Evolutionary conservation across 2,113 vertebrate species (phyloP).

Genomic region (Agapornis roseicollis): DNA sequence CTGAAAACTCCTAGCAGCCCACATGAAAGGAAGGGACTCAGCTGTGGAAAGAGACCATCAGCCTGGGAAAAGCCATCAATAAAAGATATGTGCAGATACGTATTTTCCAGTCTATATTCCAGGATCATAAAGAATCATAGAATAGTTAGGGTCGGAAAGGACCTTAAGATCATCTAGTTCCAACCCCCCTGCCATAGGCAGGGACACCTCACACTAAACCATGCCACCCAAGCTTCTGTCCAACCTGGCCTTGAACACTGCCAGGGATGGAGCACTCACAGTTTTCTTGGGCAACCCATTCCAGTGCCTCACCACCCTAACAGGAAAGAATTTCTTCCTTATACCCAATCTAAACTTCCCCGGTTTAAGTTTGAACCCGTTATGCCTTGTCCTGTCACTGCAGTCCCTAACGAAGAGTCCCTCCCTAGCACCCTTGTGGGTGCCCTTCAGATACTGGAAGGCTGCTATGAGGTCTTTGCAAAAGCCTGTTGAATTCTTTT

Average conservation of each 20-base stretch:
- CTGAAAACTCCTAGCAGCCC: neutral
- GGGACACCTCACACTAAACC: neutral
- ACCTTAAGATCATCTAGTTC: neutral
- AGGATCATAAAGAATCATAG: neutral
- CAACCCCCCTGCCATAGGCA: neutral
- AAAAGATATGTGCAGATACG: neutral
- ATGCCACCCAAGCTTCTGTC: too few species aligned
- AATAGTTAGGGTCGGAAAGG: neutral
- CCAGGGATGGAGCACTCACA: too few species aligned
- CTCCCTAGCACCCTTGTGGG: neutral
- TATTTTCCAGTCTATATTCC: neutral
- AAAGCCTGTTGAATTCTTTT: neutral
- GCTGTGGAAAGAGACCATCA: neutral
- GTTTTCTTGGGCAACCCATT: too few species aligned
- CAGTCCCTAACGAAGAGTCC: neutral
- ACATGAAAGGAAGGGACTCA: neutral
- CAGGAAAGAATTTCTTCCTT: too few species aligned
- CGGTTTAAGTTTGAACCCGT: neutral
- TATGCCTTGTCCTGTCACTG: neutral
- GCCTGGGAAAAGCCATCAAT: neutral
- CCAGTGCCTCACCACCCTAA: too few species aligned
- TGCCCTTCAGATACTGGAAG: neutral
- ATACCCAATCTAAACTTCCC: too few species aligned
- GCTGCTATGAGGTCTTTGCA: neutral
- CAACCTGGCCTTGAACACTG: too few species aligned